Conservation (phyloP, 64 coral and sea anemone genomes). For the Dendronephthya gigantea region DNA sequence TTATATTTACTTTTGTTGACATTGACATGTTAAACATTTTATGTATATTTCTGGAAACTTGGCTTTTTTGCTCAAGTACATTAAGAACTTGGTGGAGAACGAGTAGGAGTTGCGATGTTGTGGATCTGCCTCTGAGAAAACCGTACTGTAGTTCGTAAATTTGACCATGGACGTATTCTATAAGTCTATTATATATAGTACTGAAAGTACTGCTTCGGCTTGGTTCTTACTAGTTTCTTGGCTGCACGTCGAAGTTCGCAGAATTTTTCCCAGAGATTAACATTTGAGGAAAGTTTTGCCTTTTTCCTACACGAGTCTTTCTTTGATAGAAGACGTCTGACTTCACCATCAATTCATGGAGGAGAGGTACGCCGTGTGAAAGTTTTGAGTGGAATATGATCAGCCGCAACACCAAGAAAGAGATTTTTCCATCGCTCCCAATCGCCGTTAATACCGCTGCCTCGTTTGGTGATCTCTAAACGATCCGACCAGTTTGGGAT, state of each 20-base stretch:
- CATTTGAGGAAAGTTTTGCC: neutral
- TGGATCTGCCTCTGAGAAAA: too few relatives aligned
- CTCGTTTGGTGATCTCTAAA: neutral
- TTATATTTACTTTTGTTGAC: too few relatives aligned
- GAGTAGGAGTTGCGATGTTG: too few relatives aligned
- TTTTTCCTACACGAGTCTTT: slow-evolving; percentile 24
- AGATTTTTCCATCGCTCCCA: neutral
- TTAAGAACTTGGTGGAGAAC: too few relatives aligned
- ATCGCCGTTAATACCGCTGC: neutral
- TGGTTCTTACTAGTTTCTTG: neutral
- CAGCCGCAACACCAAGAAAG: neutral
- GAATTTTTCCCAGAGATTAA: neutral
- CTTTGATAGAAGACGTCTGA: slow-evolving; percentile 15
- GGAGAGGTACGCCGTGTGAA: slow-evolving; percentile 7
- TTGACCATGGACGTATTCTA: too few relatives aligned
- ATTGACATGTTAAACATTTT: too few relatives aligned
- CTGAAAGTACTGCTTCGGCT: slow-evolving; percentile 1
- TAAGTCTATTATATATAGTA: too few relatives aligned
- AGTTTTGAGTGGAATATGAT: neutral
- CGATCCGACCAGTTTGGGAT: too few relatives aligned
- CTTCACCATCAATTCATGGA: slow-evolving; percentile 31
- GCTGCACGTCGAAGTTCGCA: neutral
- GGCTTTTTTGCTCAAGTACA: too few relatives aligned
- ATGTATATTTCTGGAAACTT: too few relatives aligned
- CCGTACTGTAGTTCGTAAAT: too few relatives aligned